phyloP scores from a whole-genome alignment of 2,797 vertebrate genomes.

The Nyctalus aviator region DNA sequence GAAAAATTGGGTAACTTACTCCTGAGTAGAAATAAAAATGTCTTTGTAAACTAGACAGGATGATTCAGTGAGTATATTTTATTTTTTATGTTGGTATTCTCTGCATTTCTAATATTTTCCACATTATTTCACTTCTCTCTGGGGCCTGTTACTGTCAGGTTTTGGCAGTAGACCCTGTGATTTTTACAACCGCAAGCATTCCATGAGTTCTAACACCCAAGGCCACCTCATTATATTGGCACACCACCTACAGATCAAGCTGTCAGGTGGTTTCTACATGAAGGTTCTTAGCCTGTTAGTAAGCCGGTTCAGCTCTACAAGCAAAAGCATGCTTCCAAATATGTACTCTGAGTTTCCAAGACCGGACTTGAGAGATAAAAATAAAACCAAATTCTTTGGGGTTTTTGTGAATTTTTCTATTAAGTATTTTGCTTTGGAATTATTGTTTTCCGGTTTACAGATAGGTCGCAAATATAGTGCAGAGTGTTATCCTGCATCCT shows the following conservation, averaged over 20 bases:
- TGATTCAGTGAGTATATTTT: not conserved
- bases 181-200: not conserved
- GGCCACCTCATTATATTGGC: not conserved
- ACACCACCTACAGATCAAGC: not conserved
- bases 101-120: slow-evolving; percentile 19
- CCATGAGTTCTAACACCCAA: not conserved
- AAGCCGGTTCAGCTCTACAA: not conserved
- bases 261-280: not conserved
- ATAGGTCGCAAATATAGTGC: not conserved
- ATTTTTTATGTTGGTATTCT: not conserved
- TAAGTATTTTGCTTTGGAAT: not conserved
- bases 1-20: not conserved
- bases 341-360: not conserved
- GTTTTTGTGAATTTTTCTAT: not conserved
- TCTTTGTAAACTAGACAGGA: not conserved
- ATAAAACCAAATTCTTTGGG: not conserved
- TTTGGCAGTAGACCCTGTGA: not conserved
- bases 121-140: not conserved
- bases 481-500: not conserved
- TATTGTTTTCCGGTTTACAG: not conserved
- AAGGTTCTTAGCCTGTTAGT: not conserved
- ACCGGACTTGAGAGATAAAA: not conserved
- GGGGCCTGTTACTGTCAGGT: not conserved
- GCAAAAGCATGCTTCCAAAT: not conserved
- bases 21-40: not conserved